Evolutionary conservation across 2,113 vertebrate genomes (phyloP).

Genomic region (Pteronura brasiliensis): DNA sequence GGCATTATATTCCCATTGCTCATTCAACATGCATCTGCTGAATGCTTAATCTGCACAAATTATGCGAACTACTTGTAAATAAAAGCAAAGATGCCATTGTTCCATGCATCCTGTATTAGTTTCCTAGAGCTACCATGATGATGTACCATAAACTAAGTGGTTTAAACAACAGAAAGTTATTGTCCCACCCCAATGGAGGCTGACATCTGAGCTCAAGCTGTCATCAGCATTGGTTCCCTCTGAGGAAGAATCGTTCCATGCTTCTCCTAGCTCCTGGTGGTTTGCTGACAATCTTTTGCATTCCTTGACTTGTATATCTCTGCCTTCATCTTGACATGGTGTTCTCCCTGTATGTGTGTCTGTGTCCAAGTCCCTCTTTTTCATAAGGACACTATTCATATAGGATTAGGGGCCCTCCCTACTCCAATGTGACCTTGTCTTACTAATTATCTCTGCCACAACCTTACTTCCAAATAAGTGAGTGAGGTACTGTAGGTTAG

Average conservation of each 20-base stretch:
- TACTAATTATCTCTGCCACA: not conserved
- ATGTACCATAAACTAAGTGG: not conserved
- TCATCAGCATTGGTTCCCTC: not conserved
- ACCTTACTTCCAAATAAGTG: not conserved
- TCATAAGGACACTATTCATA: not conserved
- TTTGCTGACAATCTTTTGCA: not conserved
- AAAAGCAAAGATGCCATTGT: not conserved
- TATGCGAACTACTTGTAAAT: not conserved
- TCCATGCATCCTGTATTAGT: not conserved
- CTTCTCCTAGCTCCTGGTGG: not conserved
- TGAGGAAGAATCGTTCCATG: not conserved
- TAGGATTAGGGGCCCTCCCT: not conserved
- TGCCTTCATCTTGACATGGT: not conserved
- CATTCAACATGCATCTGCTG: not conserved
- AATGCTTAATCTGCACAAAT: not conserved
- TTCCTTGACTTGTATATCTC: not conserved
- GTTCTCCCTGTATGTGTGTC: not conserved
- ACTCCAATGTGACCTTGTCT: not conserved
- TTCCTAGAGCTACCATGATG: not conserved
- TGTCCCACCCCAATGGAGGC: not conserved
- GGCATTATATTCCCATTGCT: not conserved
- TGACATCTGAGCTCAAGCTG: not conserved
- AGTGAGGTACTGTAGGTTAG: not conserved
- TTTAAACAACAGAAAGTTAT: not conserved
- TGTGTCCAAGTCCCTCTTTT: not conserved